Conservation (phyloP, 2,113 vertebrate species). For the Cinclus cinclus region DNA sequence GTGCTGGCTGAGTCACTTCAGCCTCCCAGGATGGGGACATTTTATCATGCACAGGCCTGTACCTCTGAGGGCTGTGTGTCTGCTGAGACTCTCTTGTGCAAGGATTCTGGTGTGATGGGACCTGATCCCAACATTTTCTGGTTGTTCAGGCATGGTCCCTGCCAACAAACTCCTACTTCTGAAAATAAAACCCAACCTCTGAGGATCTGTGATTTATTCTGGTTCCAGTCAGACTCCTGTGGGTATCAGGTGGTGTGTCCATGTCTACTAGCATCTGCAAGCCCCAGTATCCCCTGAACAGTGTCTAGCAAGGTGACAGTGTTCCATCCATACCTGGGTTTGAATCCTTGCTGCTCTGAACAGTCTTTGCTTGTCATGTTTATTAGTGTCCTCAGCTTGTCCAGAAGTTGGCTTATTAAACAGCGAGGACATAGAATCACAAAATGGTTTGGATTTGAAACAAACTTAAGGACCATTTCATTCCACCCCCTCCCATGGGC, state of each 20-base stretch:
- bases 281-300: neutral
- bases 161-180: neutral
- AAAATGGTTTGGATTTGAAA: neutral
- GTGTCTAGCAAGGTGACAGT: neutral
- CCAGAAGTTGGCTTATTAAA: neutral
- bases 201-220: neutral
- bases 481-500: neutral
- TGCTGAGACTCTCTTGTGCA: constrained; percentile 29
- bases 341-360: neutral
- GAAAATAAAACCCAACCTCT: neutral
- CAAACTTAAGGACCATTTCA: accelerated
- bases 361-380: neutral
- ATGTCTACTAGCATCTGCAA: neutral
- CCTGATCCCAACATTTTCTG: constrained; percentile 23
- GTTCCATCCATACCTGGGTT: neutral
- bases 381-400: neutral
- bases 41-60: constrained; percentile 35
- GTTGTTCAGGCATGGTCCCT: neutral
- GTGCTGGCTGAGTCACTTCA: constrained; percentile 51
- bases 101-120: constrained; percentile 20
- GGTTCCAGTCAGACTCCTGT: neutral
- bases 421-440: neutral
- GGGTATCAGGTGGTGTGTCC: neutral
- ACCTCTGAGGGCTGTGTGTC: constrained; percentile 18
- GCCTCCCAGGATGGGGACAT: constrained; percentile 46